A percentile compares a stretch with the other conserved stretches of the same genome.
phyloP scores from a whole-genome alignment of 2,113 vertebrate species.

The Anhinga anhinga region DNA sequence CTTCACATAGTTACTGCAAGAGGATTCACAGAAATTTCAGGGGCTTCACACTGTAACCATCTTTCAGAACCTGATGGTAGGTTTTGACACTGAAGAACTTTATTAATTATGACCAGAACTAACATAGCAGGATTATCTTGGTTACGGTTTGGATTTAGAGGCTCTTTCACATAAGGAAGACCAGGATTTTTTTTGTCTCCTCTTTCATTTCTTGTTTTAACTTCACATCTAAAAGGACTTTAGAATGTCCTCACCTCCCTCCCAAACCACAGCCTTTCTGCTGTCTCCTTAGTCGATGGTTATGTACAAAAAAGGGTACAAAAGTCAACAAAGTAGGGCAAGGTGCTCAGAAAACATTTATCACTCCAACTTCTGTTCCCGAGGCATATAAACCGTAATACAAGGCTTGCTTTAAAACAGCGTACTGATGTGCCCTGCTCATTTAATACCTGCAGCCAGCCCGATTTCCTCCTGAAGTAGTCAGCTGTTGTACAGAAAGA shows the following conservation, averaged over 20 bases:
- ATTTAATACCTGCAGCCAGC: not conserved
- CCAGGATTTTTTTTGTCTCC: not conserved
- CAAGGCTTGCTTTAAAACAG: not conserved
- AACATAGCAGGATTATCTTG: not conserved
- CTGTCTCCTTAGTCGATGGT: not conserved
- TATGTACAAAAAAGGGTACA: not conserved
- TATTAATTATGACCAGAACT: not conserved
- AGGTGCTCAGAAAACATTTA: not conserved
- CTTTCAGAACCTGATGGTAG: not conserved
- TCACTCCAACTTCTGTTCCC: not conserved
- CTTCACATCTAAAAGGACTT: not conserved
- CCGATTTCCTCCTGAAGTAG: not conserved
- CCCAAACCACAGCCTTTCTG: not conserved
- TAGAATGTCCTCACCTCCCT: not conserved
- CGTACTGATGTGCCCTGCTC: not conserved
- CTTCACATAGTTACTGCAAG: accelerated
- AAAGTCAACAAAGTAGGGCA: not conserved
- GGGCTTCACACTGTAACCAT: not conserved
- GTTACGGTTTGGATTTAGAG: not conserved
- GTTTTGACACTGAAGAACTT: not conserved
- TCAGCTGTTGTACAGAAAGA: not conserved
- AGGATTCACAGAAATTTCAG: not conserved
- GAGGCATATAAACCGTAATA: not conserved
- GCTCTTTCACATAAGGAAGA: not conserved
- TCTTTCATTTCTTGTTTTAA: not conserved